Base-by-base conservation (phyloP, 2,797 vertebrate species). In the Pelochelys cantorii region DNA sequence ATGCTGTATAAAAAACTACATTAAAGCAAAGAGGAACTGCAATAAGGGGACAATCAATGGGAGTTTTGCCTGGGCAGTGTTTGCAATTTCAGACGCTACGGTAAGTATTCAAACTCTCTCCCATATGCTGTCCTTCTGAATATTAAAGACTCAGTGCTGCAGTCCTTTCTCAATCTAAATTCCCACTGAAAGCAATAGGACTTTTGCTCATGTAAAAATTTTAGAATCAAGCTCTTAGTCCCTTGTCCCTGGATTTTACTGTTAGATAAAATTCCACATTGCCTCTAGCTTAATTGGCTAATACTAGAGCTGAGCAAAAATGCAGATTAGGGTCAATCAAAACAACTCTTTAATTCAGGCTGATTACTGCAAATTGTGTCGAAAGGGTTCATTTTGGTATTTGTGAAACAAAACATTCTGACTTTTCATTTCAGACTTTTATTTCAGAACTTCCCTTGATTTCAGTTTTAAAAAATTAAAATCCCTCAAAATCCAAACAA, bases 261-360 rank as follows among this genome's bases (percentile, higher is more conserved):
- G 81, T 91, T 93, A 71, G 84, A 89, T 88, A 94, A 91, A 87
- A 89, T 95, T 95, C 95, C 93, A 91, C 96, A 37, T 37, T 37
- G 34, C 20, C 34, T 71, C 18, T 22, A 37, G 9, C 37, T 68
- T 71, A 37, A n/a, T 23, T 3, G 11, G 18, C 18, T 37, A 71
- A 71, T 37, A 71, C n/a, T 71, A 71, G 10, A 71, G 18, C 34
- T 23, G 18, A n/a, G 68, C 20, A 71, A 37, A 71, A 37, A 23
- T 71, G n/a, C 68, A 37, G 68, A 71, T 71, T 71, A 5, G 8
- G n/a, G 34, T 71, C 34, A 71, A 37, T 11, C 68, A 71, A 20
- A 71, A 34, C 18, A 71, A 22, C n/a, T 71, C n/a, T 34, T 20
- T 71, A 71, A 71, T 71, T 23, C 68, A 71, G 18, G 34, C 34